Evolutionary conservation across 2,113 vertebrate species (phyloP).

Genomic region (Leucopsar rothschildi): DNA sequence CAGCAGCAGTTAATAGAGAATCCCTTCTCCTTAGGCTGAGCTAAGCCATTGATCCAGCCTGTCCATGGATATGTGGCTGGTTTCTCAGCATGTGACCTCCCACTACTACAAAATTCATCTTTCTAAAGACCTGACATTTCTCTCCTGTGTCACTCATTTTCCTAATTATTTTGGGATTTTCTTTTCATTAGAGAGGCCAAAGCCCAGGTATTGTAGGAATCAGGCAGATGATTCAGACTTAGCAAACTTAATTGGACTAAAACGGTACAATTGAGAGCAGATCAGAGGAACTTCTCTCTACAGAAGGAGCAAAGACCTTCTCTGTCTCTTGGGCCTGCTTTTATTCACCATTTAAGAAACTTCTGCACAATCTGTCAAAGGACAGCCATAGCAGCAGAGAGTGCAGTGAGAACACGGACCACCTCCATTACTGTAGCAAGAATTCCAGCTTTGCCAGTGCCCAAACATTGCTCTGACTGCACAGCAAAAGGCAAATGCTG

Average conservation of each 20-base stretch:
- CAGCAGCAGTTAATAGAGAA: not conserved
- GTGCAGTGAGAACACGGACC: not conserved
- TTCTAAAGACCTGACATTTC: not conserved
- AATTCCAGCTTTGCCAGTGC: not conserved
- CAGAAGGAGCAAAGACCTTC: not conserved
- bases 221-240: not conserved
- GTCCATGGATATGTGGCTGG: not conserved
- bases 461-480: not conserved
- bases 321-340: conserved; percentile 11
- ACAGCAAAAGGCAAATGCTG: not conserved
- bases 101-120: not conserved
- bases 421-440: not conserved
- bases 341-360: conserved; percentile 56
- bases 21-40: not conserved
- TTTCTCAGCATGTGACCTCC: not conserved
- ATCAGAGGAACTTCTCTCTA: not conserved
- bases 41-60: not conserved
- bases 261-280: not conserved
- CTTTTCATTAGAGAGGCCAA: not conserved
- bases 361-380: conserved; percentile 3
- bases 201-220: not conserved
- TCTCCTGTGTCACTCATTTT: not conserved
- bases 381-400: conserved; percentile 33
- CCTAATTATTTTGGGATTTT: not conserved
- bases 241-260: not conserved